Evolutionary conservation across 2,113 vertebrate species (phyloP), one percentile per base, ranked within the genome.

Genomic region (Collichthys lucidus): DNA sequence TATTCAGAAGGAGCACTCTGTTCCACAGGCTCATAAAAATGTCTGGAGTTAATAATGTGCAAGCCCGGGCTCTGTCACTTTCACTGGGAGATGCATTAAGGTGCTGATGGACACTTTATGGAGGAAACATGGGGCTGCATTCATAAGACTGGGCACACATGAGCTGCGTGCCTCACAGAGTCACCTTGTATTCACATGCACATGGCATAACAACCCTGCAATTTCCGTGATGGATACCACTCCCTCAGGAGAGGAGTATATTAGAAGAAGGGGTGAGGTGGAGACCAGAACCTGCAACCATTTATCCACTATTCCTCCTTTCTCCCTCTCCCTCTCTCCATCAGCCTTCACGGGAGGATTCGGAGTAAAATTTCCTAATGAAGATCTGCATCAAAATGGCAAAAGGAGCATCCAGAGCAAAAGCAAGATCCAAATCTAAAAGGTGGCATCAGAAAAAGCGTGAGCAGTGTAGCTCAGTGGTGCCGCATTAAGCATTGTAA

Each of bases 91-190:
- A 90, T 78, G 82, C 90, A 93, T 93, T 93, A 93, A 90, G 87
- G 88, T 73, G 69, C 87, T 92, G 91, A 94, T 92, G 86, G 92
- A 90, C 88, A 91, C 88, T 91, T 93, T 90, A 93, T 89, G 90
- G 80, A 61, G 47, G 86, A 90, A 88, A 92, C 92, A 90, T 87
- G 91, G 89, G 65, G 82, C 84, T 91, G 92, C 90, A 92, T 94
- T 93, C 66, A 87, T 83, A 92, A 89, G 82, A 84, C 73, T 24
- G 82, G 66, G 72, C 81, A 49, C 74, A 85, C 84, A 69, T 42
- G 68, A 77, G 70, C 84, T 42, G 74, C 55, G 47, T 62, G 82
- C 68, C 78, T 86, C 70, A n/a, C 50, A 3, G 84, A 88, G 90
- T 93, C 92, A 93, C 91, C 91, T 93, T 90, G 91, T 86, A 83